Conservation (phyloP, 1,140 invertebrate species). For the Formica selysi region DNA sequence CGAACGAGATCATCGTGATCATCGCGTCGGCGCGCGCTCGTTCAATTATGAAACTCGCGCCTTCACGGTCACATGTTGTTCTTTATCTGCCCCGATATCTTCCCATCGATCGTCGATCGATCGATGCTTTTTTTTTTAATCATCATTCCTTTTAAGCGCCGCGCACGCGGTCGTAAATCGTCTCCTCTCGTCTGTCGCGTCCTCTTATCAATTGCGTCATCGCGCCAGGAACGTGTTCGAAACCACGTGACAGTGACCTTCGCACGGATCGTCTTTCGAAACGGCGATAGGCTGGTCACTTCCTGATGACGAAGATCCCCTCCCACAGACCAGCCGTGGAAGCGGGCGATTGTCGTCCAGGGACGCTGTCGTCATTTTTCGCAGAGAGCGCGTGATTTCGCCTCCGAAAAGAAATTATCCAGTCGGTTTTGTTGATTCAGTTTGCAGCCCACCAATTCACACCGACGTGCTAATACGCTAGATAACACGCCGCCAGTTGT, state of each 20-base stretch:
- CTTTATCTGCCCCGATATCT: slow-evolving; percentile 21
- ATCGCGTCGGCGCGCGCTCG: slow-evolving; percentile 2
- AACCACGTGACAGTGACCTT: slow-evolving; percentile 27
- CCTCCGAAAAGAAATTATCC: slow-evolving; percentile 47
- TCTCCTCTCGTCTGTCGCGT: neutral
- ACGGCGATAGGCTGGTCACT: slow-evolving; percentile 4
- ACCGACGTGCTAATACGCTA: slow-evolving; percentile 61
- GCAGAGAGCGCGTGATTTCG: slow-evolving; percentile 31
- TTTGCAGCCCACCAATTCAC: slow-evolving; percentile 64
- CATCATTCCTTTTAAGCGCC: slow-evolving; percentile 1
- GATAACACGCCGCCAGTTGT: slow-evolving; percentile 52
- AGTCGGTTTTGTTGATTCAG: slow-evolving; percentile 61
- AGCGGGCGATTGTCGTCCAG: neutral
- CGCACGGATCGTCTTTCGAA: slow-evolving; percentile 34
- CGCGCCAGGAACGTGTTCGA: neutral
- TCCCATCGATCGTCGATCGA: neutral
- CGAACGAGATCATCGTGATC: slow-evolving; percentile 16
- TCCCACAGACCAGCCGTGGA: neutral
- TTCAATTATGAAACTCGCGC: slow-evolving; percentile 26
- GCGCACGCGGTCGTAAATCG: neutral
- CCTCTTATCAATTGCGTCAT: slow-evolving; percentile 32
- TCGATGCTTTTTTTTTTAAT: slow-evolving; percentile 3
- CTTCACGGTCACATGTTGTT: slow-evolving; percentile 8
- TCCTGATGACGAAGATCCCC: slow-evolving; percentile 52
- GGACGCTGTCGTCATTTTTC: slow-evolving; percentile 33